phyloP scores from a whole-genome alignment of 2,888 invertebrate genomes.

The Sinelater perroti region DNA sequence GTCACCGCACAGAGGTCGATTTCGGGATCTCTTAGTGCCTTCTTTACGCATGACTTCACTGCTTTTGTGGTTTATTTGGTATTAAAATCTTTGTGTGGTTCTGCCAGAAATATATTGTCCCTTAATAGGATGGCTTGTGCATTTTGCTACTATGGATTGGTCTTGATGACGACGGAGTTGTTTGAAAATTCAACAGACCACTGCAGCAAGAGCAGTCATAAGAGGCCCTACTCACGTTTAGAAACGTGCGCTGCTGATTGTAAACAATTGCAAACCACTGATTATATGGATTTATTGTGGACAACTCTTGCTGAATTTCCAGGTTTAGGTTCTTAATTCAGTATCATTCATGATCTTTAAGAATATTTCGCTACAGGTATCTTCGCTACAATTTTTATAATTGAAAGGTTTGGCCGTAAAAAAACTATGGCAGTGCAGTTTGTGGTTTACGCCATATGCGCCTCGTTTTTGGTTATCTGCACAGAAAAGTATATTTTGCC shows the following conservation, averaged over 20 bases:
- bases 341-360: neutral
- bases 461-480: conserved; percentile 78
- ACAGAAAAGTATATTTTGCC: conserved; percentile 69
- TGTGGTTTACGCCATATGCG: conserved; percentile 80
- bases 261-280: conserved; percentile 78
- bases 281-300: conserved; percentile 93
- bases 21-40: conserved; percentile 78
- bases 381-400: conserved; percentile 86
- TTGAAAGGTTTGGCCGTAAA: conserved; percentile 89
- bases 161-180: conserved; percentile 92
- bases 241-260: conserved; percentile 73
- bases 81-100: conserved; percentile 32
- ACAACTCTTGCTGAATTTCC: conserved; percentile 96
- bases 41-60: conserved; percentile 85
- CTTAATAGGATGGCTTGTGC: conserved; percentile 91
- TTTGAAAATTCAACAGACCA: conserved; percentile 72
- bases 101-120: no score
- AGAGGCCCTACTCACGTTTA: conserved; percentile 48
- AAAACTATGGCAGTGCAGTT: conserved; percentile 95
- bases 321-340: conserved; percentile 62
- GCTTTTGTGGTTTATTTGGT: conserved; percentile 94
- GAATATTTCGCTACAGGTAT: conserved; percentile 69
- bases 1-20: conserved; percentile 71
- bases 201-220: conserved; percentile 54
- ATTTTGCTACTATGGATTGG: conserved; percentile 94